Base-by-base conservation (phyloP, 2,888 invertebrate genomes). In the Cephus spinipes region DNA sequence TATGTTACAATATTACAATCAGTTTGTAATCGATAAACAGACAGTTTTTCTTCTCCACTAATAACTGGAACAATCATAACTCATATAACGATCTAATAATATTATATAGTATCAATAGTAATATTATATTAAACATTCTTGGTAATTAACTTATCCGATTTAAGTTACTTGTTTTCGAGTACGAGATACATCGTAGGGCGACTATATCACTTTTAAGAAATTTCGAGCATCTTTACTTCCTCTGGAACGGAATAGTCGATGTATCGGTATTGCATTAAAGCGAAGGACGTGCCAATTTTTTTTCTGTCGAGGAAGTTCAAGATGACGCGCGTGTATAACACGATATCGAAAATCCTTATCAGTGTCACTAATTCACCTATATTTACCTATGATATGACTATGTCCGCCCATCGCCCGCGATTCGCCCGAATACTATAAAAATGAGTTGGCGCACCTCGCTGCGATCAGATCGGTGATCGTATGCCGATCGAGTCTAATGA, bases 1-100 rank as follows among this genome's bases (percentile, higher is more conserved):
- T 91, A 91, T 90, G 88, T 90, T 91, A 91, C 90, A 90, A 88
- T 89, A 88, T 89, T 89, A 87, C 87, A 91, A 88, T 90, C 86
- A 89, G 89, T 90, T 89, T 89, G 85, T 87, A 87, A 89, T 86
- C 84, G 87, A 89, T 88, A 87, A 89, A 88, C 87, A 88, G 85
- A 88, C 87, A 87, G 83, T 87, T 87, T 87, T 83, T 81, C 83
- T 81, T 40, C 40, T 12, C 4, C 15, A 1, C 40, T 40, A 81
- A 87, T 89, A 88, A 88, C 86, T 88, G 84, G 88, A 89, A 30
- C 73, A 55, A 75, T 78, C n/a, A 76, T 78, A 76, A 78, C 75
- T 71, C 31, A 31, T 81, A 84, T 87, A 87, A 87, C 89, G 87
- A 85, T 85, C 87, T 89, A 89, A 85, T 85, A 88, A 87, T 87